Conservation (phyloP, 2,113 vertebrate genomes). For the Megaleporinus macrocephalus region DNA sequence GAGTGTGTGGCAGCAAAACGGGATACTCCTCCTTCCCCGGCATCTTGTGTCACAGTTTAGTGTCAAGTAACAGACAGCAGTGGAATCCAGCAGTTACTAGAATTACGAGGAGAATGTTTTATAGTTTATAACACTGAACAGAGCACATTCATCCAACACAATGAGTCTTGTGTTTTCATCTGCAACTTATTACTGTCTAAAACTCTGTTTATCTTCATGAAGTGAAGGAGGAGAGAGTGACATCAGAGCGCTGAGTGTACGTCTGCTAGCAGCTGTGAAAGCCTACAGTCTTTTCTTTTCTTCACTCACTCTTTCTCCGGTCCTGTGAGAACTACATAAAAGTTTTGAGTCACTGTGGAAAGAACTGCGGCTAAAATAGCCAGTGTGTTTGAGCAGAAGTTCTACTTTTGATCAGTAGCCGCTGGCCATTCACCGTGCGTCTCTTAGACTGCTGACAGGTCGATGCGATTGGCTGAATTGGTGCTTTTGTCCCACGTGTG, state of each 20-base stretch:
- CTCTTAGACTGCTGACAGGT: slow-evolving; percentile 89
- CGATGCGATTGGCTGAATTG: slow-evolving; percentile 88
- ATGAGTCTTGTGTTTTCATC: slow-evolving; percentile 47
- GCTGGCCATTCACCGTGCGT: background rate
- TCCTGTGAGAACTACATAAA: background rate
- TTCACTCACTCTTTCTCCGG: background rate
- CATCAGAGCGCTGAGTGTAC: slow-evolving; percentile 10
- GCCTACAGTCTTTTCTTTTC: background rate
- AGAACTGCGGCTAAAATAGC: slow-evolving; percentile 5
- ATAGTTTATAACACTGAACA: slow-evolving; percentile 3
- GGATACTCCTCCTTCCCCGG: slow-evolving; percentile 1
- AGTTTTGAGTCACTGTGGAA: background rate
- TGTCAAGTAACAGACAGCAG: slow-evolving; percentile 45
- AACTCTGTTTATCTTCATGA: slow-evolving; percentile 2
- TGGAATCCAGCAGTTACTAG: slow-evolving; percentile 31
- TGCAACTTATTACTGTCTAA: slow-evolving; percentile 18
- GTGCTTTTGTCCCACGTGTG: slow-evolving; percentile 93
- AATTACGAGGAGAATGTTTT: slow-evolving; percentile 5
- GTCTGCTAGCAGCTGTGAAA: slow-evolving; percentile 9
- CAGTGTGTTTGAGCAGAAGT: slow-evolving; percentile 28
- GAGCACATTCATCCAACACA: slow-evolving; percentile 30
- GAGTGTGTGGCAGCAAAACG: background rate
- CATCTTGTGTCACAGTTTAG: slow-evolving; percentile 43
- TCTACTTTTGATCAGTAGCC: slow-evolving; percentile 26
- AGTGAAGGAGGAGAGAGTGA: slow-evolving; percentile 37